These are phyloP conservation scores for Podabrus alpinus DNA, from an alignment of 2,888 invertebrate genomes.

Conservation along the genomic window DNA sequence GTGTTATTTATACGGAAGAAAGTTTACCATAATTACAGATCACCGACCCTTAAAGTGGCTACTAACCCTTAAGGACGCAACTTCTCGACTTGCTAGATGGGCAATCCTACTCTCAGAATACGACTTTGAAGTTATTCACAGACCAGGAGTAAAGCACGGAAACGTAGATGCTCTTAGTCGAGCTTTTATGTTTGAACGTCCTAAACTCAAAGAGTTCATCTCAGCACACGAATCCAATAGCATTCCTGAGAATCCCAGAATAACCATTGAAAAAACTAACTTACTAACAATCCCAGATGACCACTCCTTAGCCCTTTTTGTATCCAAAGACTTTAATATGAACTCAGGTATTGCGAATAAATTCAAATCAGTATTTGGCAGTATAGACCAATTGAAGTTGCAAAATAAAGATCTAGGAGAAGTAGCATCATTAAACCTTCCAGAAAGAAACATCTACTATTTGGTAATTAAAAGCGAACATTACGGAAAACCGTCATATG, in stretches of 20 bases:
- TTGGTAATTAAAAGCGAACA: slow-evolving; percentile 60
- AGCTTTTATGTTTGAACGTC: neutral
- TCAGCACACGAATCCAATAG: neutral
- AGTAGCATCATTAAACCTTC: slow-evolving; percentile 51
- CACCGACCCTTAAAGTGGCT: neutral
- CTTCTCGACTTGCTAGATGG: neutral
- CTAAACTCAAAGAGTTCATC: neutral
- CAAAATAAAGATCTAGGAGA: slow-evolving; percentile 43
- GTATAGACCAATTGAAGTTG: slow-evolving; percentile 35
- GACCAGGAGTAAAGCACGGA: neutral
- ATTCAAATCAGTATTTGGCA: slow-evolving; percentile 38
- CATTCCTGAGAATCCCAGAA: neutral
- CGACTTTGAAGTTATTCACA: neutral
- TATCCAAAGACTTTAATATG: slow-evolving; percentile 56
- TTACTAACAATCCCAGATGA: slow-evolving; percentile 53
- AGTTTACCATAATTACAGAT: slow-evolving; percentile 1
- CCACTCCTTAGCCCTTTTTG: slow-evolving; percentile 56
- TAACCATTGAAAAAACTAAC: slow-evolving; percentile 46
- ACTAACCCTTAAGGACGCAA: neutral
- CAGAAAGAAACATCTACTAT: slow-evolving; percentile 56
- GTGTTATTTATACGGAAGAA: neutral
- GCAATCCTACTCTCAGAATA: neutral
- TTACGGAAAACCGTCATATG: slow-evolving; percentile 56
- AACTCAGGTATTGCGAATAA: slow-evolving; percentile 56
- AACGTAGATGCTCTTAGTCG: neutral